phyloP scores from a whole-genome alignment of 2,888 invertebrate genomes.

The Steinernema hermaphroditum region DNA sequence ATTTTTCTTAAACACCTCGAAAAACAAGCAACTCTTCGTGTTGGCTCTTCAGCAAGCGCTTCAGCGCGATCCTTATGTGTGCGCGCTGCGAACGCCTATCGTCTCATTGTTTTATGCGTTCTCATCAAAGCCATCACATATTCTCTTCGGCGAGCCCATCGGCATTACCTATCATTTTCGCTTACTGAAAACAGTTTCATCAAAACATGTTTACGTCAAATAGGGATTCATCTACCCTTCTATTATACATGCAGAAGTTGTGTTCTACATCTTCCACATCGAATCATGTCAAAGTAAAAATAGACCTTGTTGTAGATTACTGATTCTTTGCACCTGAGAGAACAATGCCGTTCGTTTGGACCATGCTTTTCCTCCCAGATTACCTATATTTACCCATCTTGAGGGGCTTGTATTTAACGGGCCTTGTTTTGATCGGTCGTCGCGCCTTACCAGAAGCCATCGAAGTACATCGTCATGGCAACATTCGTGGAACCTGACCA shows the following conservation, averaged over 20 bases:
- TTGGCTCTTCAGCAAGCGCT: too few species aligned
- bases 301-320: too few species aligned
- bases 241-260: too few species aligned
- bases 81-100: not conserved
- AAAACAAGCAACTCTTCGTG: too few species aligned
- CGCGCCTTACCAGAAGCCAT: not conserved
- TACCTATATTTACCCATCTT: too few species aligned
- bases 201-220: not conserved
- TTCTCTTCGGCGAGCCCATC: not conserved
- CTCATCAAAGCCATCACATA: not conserved
- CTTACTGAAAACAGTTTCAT: not conserved
- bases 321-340: too few species aligned
- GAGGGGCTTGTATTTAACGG: not conserved
- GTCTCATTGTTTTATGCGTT: not conserved
- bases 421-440: not conserved
- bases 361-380: too few species aligned
- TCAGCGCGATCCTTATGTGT: not conserved
- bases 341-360: too few species aligned
- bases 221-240: not conserved
- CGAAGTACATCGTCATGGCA: not conserved
- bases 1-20: not conserved
- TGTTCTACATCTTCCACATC: too few species aligned
- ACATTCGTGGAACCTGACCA: not conserved
- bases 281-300: too few species aligned
- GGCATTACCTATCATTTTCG: not conserved